Conservation (phyloP, 2,888 invertebrate genomes). For the Pollenia angustigena region DNA sequence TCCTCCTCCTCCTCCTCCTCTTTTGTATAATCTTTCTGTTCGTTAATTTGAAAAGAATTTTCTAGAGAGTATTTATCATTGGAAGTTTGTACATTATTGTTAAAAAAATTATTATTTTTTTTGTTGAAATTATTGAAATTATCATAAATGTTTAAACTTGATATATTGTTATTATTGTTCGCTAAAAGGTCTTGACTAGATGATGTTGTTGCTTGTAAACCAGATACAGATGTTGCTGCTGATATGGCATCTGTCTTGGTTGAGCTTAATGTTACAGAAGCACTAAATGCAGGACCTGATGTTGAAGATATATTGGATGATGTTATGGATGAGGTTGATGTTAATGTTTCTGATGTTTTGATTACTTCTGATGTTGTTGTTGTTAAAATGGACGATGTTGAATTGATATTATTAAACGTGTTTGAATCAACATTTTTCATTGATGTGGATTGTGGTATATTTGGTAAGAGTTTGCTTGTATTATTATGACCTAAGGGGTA, state of each 20-base stretch:
- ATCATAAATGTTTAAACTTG: constrained; percentile 35
- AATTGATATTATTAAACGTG: constrained; percentile 40
- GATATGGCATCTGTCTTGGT: constrained; percentile 2
- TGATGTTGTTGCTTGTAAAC: constrained; percentile 34
- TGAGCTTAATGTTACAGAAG: too few species aligned
- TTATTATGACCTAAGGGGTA: constrained; percentile 14
- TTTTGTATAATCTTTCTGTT: not conserved
- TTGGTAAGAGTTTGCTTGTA: constrained; percentile 43
- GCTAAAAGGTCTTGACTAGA: constrained; percentile 30
- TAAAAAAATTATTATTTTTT: constrained; percentile 64
- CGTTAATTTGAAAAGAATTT: not conserved
- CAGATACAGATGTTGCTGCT: constrained; percentile 15
- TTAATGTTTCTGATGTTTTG: constrained; percentile 23
- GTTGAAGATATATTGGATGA: not conserved
- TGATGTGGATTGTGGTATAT: constrained; percentile 37
- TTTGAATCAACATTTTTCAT: constrained; percentile 43
- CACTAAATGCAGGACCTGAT: not conserved
- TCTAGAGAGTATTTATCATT: constrained; percentile 27
- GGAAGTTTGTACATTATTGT: constrained; percentile 57
- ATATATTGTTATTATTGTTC: constrained; percentile 61
- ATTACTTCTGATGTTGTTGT: constrained; percentile 39
- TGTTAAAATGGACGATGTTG: constrained; percentile 48
- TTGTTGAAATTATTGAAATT: constrained; percentile 54
- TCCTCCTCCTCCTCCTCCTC: not conserved
- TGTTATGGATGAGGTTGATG: constrained; percentile 35